phyloP scores from a whole-genome alignment of 2,797 vertebrate species.

The Pipistrellus nathusii region DNA sequence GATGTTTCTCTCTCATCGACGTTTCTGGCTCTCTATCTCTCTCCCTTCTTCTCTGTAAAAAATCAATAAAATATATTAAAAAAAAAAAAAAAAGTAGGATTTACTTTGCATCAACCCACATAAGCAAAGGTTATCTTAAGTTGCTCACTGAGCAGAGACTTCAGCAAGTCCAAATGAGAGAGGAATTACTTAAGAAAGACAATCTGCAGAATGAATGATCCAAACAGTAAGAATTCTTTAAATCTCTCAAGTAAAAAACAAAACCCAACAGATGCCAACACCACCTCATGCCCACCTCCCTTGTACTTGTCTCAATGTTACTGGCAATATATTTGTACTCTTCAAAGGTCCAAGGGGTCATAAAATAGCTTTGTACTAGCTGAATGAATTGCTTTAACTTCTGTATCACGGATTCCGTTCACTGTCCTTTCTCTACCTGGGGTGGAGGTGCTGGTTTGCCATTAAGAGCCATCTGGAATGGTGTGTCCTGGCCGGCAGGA shows the following conservation, averaged over 20 bases:
- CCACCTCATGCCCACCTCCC: slow-evolving; percentile 65
- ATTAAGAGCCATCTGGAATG: slow-evolving; percentile 89
- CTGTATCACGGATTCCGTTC: slow-evolving; percentile 68
- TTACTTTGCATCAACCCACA: slow-evolving; percentile 64
- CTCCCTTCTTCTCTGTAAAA: too few relatives aligned
- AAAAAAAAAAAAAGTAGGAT: slow-evolving; percentile 66
- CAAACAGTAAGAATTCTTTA: slow-evolving; percentile 72
- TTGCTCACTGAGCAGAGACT: slow-evolving; percentile 60
- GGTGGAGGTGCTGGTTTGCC: slow-evolving; percentile 91
- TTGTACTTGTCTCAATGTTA: slow-evolving; percentile 30
- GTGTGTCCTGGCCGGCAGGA: slow-evolving; percentile 85
- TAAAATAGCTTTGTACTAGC: slow-evolving; percentile 72
- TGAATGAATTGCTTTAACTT: slow-evolving; percentile 74
- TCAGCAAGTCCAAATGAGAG: slow-evolving; percentile 69
- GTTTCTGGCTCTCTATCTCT: too few relatives aligned
- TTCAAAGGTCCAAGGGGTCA: slow-evolving; percentile 65
- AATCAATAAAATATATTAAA: too few relatives aligned
- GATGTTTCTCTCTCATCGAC: too few relatives aligned
- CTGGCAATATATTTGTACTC: slow-evolving; percentile 60
- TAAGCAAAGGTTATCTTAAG: slow-evolving; percentile 64
- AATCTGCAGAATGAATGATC: slow-evolving; percentile 59
- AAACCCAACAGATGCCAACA: slow-evolving; percentile 29
- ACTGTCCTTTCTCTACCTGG: slow-evolving; percentile 91
- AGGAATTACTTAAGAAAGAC: slow-evolving; percentile 56
- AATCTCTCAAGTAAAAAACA: slow-evolving; percentile 54